Base-by-base conservation (phyloP, 2,797 vertebrate species). In the Hoplostethus mediterraneus region DNA sequence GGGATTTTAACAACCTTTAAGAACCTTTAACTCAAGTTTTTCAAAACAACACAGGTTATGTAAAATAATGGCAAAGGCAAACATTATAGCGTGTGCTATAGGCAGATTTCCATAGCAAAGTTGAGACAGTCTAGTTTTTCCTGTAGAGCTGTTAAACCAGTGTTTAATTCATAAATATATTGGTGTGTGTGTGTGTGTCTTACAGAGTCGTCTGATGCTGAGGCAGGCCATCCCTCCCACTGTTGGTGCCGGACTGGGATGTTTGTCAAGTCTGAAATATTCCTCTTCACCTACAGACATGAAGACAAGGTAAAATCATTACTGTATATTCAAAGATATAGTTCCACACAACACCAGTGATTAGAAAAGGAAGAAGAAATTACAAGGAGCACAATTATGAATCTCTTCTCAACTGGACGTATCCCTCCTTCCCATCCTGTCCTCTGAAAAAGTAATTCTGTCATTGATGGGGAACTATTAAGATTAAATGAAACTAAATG, bases 181-280 rank as follows among this genome's bases (percentile, higher is more conserved):
- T 25, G 66, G 65, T 65, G 31, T 73, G 65, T 25, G 45, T 53
- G 31, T 42, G 49, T 31, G 70, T 2, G 14, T 91, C 97, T 97
- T 95, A 99, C 98, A 0, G 96, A 97, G 87, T 99, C 98, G 0
- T 98, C 96, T 33, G 95, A 93, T 49, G 96, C 97, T 87, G 97
- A 95, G 28, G 95, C n/a, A 6, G 98, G 98, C 98, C 98, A 99
- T 63, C 98, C 98, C 28, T 99, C 98, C 98, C 98, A 99, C 67
- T 96, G 75, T 78, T 99, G 98, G 93, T 99, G 97, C 55, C 98
- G 96, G 73, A 99, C 98, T 60, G 97, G 97, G 92, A 99, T 99
- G 84, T 98, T 99, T 11, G 98, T 99, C 90, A 99, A 94, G 90
- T 99, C 98, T 84, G 97, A 99, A 66, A 99, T 91, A 77, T 99